Conservation (phyloP, 2,888 invertebrate species). For the Lepidocyrtoides sp. region DNA sequence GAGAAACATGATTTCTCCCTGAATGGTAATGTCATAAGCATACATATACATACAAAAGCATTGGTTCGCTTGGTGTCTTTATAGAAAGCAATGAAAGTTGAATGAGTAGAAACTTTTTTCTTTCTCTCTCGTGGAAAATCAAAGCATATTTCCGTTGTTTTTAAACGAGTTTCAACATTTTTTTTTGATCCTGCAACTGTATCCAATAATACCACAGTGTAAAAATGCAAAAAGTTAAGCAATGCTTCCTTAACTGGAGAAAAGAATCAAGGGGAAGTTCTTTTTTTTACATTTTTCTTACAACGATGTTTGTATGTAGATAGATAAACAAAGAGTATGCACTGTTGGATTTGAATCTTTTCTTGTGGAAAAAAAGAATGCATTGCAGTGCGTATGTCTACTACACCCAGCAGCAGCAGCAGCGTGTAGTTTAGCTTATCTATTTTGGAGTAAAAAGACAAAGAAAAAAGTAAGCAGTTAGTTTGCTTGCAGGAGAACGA, state of each 20-base stretch:
- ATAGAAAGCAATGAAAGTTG: constrained; percentile 62
- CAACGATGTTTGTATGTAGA: too few relatives aligned
- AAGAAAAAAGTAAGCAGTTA: too few relatives aligned
- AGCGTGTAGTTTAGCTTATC: background rate
- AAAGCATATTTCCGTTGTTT: constrained; percentile 73
- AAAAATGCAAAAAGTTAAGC: constrained; percentile 32
- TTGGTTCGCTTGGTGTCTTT: background rate
- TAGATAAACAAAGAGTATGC: constrained; percentile 67
- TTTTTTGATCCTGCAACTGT: constrained; percentile 13
- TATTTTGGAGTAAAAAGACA: too few relatives aligned
- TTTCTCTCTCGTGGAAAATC: constrained; percentile 51
- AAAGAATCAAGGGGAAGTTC: constrained; percentile 35
- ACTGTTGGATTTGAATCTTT: constrained; percentile 23
- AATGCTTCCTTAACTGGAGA: background rate
- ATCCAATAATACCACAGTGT: constrained; percentile 26
- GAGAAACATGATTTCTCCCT: constrained; percentile 65
- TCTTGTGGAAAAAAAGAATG: constrained; percentile 43
- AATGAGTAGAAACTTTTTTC: constrained; percentile 39
- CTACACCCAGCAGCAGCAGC: background rate
- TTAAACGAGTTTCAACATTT: constrained; percentile 68
- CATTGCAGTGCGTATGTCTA: background rate
- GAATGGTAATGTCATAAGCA: constrained; percentile 48
- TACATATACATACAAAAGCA: background rate
- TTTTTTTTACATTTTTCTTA: constrained; percentile 56
- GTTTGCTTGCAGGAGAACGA: background rate